A percentile compares a stretch with the other conserved stretches of the same genome.
Evolutionary conservation across 1,140 invertebrate genomes (phyloP).

Genomic region (Eupeodes corollae): DNA sequence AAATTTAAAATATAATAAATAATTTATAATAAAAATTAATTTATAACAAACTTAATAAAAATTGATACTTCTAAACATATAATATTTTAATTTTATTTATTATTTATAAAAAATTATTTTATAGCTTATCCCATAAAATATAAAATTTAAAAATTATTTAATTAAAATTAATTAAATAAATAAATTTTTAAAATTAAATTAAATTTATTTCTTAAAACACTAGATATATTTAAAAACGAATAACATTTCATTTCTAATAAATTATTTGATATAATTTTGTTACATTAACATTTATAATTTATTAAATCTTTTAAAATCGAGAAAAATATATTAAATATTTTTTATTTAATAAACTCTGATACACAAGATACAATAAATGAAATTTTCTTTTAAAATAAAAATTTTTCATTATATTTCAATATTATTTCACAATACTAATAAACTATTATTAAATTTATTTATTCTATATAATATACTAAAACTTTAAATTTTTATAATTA

Average conservation of each 20-base stretch:
- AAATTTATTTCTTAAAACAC: slow-evolving; percentile 50
- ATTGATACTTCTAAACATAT: slow-evolving; percentile 35
- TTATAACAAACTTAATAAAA: slow-evolving; percentile 23
- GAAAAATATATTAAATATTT: slow-evolving; percentile 38
- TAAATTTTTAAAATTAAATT: slow-evolving; percentile 40
- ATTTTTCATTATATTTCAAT: too few relatives aligned
- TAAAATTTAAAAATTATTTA: slow-evolving; percentile 29
- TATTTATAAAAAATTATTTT: slow-evolving; percentile 28
- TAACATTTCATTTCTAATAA: slow-evolving; percentile 49
- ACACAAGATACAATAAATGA: slow-evolving; percentile 51
- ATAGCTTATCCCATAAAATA: slow-evolving; percentile 38
- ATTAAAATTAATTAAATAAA: slow-evolving; percentile 37
- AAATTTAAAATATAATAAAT: slow-evolving; percentile 29
- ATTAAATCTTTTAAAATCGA: slow-evolving; percentile 46
- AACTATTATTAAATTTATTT: slow-evolving; percentile 37
- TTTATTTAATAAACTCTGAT: slow-evolving; percentile 49
- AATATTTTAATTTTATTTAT: slow-evolving; percentile 24
- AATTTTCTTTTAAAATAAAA: slow-evolving; percentile 41
- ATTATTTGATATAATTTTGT: slow-evolving; percentile 45
- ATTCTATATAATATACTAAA: slow-evolving; percentile 40
- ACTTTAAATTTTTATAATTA: slow-evolving; percentile 22
- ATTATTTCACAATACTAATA: slow-evolving; percentile 38
- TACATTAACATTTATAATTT: slow-evolving; percentile 46
- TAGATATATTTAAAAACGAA: slow-evolving; percentile 50
- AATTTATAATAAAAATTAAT: slow-evolving; percentile 26